Base-by-base conservation (phyloP, 2,113 vertebrate species). In the Reinhardtius hippoglossoides region DNA sequence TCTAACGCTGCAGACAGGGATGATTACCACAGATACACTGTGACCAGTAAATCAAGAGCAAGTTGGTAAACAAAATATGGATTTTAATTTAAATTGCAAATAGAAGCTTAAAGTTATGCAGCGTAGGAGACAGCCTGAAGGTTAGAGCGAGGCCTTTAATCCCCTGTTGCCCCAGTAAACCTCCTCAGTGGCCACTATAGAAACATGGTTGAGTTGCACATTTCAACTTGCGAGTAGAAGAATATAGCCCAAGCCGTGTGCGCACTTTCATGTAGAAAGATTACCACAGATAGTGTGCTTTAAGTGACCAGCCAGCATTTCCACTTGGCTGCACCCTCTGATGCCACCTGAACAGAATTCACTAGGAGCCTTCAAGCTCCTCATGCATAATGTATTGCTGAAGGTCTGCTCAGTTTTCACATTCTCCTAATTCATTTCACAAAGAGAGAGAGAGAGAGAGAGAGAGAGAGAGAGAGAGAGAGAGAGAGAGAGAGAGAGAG, bases 341-440 rank as follows among this genome's bases (percentile, higher is more conserved):
- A 90, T 88, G 91, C 88, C 87, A 92, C 91, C 92, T 92, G 91
- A 88, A 91, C 91, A 88, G 87, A 87, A 91, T 92, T 87, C 90
- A 87, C 83, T 73, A 80, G 89, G 74, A 88, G 87, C 84, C 87
- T 93, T 81, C 85, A 74, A 91, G 90, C 82, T 80, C 78, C 85
- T 92, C 92, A 92, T 93, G 84, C 89, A 92, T 93, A 88, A 92
- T 93, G 87, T 74, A 93, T 90, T 0, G 57, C 58, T 69, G 86
- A 88, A 82, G 84, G 87, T 89, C 84, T 86, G 86, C 92, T 91
- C 91, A 82, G 85, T 89, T 93, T 91, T 92, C 90, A 89, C 87
- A 87, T 92, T 87, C 87, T 85, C 85, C 88, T 91, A 88, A 91
- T 91, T 92, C 87, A 82, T 88, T 85, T 87, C 88, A 90, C 90